Evolutionary conservation across 2,113 vertebrate species (phyloP).

Genomic region (Dascyllus trimaculatus): DNA sequence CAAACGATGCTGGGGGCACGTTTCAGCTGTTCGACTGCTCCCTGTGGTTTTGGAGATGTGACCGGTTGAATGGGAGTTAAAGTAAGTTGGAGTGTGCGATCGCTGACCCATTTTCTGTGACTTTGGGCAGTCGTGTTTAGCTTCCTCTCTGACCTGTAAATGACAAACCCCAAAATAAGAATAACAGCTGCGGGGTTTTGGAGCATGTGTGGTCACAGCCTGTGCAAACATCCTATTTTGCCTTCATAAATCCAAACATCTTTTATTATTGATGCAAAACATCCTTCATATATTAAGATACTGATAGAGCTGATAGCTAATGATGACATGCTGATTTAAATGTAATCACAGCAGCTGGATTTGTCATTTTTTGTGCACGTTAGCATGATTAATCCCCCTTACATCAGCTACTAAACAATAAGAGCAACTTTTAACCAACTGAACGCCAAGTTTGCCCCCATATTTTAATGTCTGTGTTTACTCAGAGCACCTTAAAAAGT

Average conservation of each 20-base stretch:
- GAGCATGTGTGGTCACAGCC: conserved; percentile 24
- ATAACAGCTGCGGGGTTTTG: conserved; percentile 57
- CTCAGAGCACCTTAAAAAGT: background rate
- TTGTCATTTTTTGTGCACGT: background rate
- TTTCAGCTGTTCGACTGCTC: conserved; percentile 22
- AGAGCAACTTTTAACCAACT: conserved; percentile 35
- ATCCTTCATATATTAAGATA: background rate
- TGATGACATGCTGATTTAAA: background rate
- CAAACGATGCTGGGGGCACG: conserved; percentile 11
- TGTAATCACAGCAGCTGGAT: background rate
- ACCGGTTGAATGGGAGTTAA: conserved; percentile 12
- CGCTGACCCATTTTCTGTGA: conserved; percentile 62
- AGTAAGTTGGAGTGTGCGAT: conserved; percentile 33
- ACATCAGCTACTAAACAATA: conserved; percentile 16
- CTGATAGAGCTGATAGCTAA: background rate
- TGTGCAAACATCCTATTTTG: conserved; percentile 9
- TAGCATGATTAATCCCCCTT: background rate
- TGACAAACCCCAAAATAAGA: conserved; percentile 65
- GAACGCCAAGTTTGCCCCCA: conserved; percentile 16
- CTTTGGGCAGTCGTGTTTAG: conserved; percentile 59
- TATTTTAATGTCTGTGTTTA: background rate
- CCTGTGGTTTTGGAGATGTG: conserved; percentile 2
- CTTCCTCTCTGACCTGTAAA: conserved; percentile 70
- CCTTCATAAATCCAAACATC: background rate
- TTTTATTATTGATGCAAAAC: too few relatives aligned